Conservation (phyloP, 2,888 invertebrate species). For the Pinctada fucata region DNA sequence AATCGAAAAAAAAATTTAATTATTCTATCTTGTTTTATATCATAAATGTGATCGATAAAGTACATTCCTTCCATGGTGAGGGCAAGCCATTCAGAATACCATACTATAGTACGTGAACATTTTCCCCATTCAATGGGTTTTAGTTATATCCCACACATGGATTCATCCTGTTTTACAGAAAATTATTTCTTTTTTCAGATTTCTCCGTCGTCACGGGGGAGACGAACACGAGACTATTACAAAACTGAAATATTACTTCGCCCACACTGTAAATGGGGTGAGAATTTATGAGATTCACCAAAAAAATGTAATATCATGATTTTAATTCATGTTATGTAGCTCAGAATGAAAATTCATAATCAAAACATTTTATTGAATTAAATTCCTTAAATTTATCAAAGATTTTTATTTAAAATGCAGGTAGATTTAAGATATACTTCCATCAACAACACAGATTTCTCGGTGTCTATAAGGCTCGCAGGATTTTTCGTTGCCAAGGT, state of each 20-base stretch:
- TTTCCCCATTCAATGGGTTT: too few relatives aligned
- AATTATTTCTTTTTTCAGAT: constrained; percentile 20
- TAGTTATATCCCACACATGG: background rate
- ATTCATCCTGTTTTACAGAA: background rate
- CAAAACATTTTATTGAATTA: too few relatives aligned
- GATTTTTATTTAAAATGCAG: constrained; percentile 44
- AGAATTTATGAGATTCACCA: constrained; percentile 9
- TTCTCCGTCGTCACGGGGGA: constrained; percentile 41
- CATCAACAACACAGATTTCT: constrained; percentile 55
- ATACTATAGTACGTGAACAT: too few relatives aligned
- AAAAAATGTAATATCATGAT: background rate
- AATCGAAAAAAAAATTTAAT: too few relatives aligned
- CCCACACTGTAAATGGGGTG: constrained; percentile 58
- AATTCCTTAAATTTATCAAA: too few relatives aligned
- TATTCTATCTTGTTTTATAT: too few relatives aligned
- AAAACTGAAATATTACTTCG: constrained; percentile 56
- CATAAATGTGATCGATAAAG: too few relatives aligned
- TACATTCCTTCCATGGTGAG: too few relatives aligned
- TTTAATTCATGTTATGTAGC: too few relatives aligned
- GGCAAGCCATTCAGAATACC: too few relatives aligned
- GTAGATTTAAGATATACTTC: constrained; percentile 62
- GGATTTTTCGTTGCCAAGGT: constrained; percentile 68
- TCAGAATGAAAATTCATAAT: too few relatives aligned
- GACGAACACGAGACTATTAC: constrained; percentile 40
- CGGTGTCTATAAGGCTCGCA: constrained; percentile 57